These are phyloP conservation scores for Exephanes ischioxanthus DNA, from an alignment of 2,888 invertebrate species.

Conservation along the genomic window DNA sequence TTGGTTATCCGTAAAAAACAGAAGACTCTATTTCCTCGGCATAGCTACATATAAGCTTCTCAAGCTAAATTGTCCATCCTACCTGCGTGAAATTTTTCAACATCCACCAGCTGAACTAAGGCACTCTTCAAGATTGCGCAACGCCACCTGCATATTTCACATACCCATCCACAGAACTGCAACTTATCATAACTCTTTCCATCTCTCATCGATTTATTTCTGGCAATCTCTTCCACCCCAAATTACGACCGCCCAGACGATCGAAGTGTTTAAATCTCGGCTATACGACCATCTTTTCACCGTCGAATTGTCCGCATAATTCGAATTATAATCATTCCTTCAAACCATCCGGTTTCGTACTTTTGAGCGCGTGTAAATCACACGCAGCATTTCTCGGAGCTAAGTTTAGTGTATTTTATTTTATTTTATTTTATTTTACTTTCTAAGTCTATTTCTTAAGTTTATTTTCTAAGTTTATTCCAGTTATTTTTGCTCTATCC, in stretches of 20 bases:
- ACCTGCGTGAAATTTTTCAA: background rate
- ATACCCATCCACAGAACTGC: background rate
- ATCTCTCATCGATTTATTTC: background rate
- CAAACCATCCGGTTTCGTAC: too few species aligned
- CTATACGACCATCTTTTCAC: too few species aligned
- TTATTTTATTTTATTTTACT: too few species aligned
- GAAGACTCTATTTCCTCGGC: background rate
- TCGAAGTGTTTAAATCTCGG: too few species aligned
- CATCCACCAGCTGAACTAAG: background rate
- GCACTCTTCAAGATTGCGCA: background rate
- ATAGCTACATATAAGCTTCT: background rate
- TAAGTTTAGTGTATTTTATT: too few species aligned
- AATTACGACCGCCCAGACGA: background rate
- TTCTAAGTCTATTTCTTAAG: too few species aligned
- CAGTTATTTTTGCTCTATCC: too few species aligned
- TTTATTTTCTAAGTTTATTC: too few species aligned
- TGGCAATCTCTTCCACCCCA: background rate
- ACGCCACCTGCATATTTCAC: background rate
- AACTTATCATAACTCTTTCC: background rate
- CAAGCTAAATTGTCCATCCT: background rate
- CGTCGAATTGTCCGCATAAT: too few species aligned
- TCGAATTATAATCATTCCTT: too few species aligned
- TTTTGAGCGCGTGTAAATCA: too few species aligned
- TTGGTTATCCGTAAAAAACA: slow-evolving; percentile 20
- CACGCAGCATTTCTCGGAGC: too few species aligned